Conservation (phyloP, 2,888 invertebrate species). For the Cotesia congregata region DNA sequence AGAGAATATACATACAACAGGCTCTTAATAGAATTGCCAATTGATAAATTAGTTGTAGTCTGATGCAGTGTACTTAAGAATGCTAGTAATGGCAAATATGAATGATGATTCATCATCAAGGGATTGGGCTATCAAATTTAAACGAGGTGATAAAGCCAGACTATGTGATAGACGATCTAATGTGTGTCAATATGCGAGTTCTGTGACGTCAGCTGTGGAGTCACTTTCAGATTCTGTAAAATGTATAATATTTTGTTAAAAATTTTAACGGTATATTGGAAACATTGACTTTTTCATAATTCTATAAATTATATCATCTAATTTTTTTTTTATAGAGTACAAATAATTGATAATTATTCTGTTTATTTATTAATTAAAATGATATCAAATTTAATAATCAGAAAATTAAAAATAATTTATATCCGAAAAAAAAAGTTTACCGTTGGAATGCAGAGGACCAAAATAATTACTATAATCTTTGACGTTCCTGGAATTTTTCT, state of each 20-base stretch:
- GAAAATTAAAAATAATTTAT: not conserved
- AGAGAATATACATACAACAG: too few relatives aligned
- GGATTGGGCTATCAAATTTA: not conserved
- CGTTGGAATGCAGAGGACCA: slow-evolving; percentile 52
- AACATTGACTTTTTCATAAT: too few relatives aligned
- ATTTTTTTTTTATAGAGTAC: too few relatives aligned
- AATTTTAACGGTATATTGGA: not conserved
- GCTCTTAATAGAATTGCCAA: not conserved
- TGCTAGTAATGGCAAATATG: not conserved
- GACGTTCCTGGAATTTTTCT: slow-evolving; percentile 58
- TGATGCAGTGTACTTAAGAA: not conserved
- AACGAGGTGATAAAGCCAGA: not conserved
- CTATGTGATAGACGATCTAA: not conserved
- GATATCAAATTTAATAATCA: not conserved
- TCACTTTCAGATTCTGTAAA: not conserved
- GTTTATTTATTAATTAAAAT: not conserved
- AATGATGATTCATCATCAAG: not conserved
- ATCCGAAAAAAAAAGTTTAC: slow-evolving; percentile 25
- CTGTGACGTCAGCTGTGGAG: not conserved
- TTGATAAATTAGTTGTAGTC: not conserved
- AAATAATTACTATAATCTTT: slow-evolving; percentile 60
- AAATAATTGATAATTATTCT: not conserved
- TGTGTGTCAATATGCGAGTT: not conserved
- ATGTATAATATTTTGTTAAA: not conserved
- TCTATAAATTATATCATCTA: too few relatives aligned